phyloP scores from a whole-genome alignment of 2,888 invertebrate species.

The Malachius bipustulatus region DNA sequence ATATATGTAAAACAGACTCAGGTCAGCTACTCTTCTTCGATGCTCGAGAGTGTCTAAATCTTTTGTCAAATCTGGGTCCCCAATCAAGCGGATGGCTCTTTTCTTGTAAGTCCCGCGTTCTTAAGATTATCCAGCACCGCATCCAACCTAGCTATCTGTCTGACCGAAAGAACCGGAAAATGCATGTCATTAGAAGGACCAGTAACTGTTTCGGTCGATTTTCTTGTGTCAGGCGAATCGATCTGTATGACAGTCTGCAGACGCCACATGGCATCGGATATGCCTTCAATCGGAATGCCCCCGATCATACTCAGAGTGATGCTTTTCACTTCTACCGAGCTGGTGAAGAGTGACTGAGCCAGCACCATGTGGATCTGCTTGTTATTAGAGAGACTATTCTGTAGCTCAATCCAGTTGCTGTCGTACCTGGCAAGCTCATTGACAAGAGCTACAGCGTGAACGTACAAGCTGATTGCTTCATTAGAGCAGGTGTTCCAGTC shows the following conservation, averaged over 20 bases:
- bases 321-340: conserved; percentile 36
- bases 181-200: conserved; percentile 19
- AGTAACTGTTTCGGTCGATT: conserved; percentile 5
- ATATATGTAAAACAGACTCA: too few species aligned
- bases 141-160: conserved; percentile 30
- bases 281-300: conserved; percentile 23
- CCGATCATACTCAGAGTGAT: conserved; percentile 31
- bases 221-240: conserved; percentile 12
- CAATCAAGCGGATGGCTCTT: too few species aligned
- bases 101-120: too few species aligned
- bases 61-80: too few species aligned
- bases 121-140: conserved; percentile 24
- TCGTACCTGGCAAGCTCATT: conserved; percentile 38
- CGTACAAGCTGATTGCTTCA: conserved; percentile 37
- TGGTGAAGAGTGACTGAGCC: conserved; percentile 40
- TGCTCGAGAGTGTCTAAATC: too few species aligned
- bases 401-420: conserved; percentile 37
- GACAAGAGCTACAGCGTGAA: conserved; percentile 40
- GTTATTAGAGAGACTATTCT: conserved; percentile 27
- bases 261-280: conserved; percentile 26
- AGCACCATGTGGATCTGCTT: conserved; percentile 40
- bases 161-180: conserved; percentile 27
- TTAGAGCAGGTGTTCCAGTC: conserved; percentile 27
- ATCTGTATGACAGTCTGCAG: conserved; percentile 21
- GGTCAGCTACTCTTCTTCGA: too few species aligned